Conservation (phyloP, 2,797 vertebrate genomes). For the Xyrichtys novacula region DNA sequence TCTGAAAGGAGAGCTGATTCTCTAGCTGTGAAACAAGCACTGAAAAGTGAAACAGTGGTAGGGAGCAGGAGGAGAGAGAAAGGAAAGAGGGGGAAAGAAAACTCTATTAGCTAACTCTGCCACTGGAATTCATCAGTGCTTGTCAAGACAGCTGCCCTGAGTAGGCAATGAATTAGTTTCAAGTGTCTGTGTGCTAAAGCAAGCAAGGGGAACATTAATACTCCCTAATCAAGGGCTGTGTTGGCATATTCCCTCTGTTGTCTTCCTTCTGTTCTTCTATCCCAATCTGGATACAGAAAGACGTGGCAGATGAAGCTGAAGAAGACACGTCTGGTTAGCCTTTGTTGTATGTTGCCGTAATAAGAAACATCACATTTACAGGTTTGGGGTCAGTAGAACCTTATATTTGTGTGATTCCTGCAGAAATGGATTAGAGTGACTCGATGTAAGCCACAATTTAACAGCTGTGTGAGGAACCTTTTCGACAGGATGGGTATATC, state of each 20-base stretch:
- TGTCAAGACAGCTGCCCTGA: conserved; percentile 80
- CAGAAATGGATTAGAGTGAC: neutral
- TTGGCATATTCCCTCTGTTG: conserved; percentile 74
- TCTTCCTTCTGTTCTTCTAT: conserved; percentile 71
- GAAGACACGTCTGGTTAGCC: conserved; percentile 32
- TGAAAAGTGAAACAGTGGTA: conserved; percentile 71
- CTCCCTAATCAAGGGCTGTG: conserved; percentile 79
- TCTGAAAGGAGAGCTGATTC: conserved; percentile 68
- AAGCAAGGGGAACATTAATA: conserved; percentile 80
- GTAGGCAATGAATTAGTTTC: conserved; percentile 82
- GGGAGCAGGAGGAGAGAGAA: conserved; percentile 57
- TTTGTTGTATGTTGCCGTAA: neutral
- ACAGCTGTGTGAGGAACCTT: conserved; percentile 4
- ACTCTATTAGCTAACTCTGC: conserved; percentile 77
- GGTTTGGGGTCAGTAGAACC: conserved; percentile 4
- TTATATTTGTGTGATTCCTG: conserved; percentile 11
- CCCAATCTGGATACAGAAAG: conserved; percentile 47
- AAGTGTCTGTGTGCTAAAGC: conserved; percentile 82
- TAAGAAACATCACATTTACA: conserved; percentile 20
- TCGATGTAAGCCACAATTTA: conserved; percentile 19
- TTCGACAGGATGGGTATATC: conserved; percentile 23
- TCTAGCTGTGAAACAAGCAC: conserved; percentile 66
- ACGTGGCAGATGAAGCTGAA: conserved; percentile 27
- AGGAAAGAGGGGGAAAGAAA: conserved; percentile 59
- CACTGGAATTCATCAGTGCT: conserved; percentile 81